Evolutionary conservation across 2,113 vertebrate genomes (phyloP).

Genomic region (Carassius carassius): DNA sequence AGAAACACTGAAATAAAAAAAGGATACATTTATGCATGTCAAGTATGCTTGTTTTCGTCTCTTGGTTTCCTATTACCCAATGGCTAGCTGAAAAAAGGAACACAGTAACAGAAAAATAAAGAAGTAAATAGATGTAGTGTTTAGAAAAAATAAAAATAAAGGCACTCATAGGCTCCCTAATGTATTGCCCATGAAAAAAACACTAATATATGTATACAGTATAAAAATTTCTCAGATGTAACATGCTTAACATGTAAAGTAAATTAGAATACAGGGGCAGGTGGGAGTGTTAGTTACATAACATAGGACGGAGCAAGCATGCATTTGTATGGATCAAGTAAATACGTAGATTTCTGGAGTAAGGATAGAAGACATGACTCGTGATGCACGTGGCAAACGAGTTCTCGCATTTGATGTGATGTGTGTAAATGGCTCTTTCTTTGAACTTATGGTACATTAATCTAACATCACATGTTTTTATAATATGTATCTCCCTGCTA

Average conservation of each 20-base stretch:
- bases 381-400: neutral
- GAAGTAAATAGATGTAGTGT: conserved; percentile 51
- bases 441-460: conserved; percentile 27
- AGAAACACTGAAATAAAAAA: conserved; percentile 11
- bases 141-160: conserved; percentile 23
- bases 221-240: conserved; percentile 29
- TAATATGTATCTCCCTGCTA: conserved; percentile 2
- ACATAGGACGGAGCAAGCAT: conserved; percentile 31
- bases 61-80: conserved; percentile 33
- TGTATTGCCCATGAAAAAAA: conserved; percentile 27
- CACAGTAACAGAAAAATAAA: neutral
- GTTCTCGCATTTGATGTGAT: conserved; percentile 32
- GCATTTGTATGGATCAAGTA: conserved; percentile 17
- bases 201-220: conserved; percentile 24
- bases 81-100: conserved; percentile 5
- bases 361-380: neutral
- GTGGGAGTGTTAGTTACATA: neutral
- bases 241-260: conserved; percentile 27
- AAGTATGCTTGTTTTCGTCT: conserved; percentile 27
- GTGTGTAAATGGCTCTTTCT: neutral
- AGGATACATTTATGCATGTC: neutral
- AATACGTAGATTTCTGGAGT: neutral
- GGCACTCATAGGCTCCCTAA: conserved; percentile 26
- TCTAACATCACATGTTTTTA: neutral
- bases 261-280: neutral